Conservation (phyloP, 2,888 invertebrate species). For the Xanthorhoe designata region DNA sequence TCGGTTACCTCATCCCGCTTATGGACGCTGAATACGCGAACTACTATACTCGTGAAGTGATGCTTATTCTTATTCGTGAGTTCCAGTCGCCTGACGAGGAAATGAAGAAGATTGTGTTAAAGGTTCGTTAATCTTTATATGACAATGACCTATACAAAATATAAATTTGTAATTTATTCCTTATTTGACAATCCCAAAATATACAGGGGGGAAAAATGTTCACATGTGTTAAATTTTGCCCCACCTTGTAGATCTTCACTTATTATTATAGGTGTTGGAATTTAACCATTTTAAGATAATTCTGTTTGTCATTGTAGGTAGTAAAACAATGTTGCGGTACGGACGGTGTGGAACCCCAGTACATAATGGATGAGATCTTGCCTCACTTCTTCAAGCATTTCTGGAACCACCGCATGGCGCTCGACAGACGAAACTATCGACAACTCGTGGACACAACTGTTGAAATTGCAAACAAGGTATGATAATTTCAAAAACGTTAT, state of each 20-base stretch:
- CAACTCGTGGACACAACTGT: conserved; percentile 99
- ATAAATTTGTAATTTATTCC: background rate
- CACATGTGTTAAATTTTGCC: too few species aligned
- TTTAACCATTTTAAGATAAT: background rate
- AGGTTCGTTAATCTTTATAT: conserved; percentile 81
- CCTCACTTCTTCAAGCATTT: conserved; percentile 99
- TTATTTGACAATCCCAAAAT: too few species aligned
- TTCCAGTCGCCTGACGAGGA: conserved; percentile 99
- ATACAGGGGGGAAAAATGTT: too few species aligned
- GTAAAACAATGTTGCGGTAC: conserved; percentile 99
- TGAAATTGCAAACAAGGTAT: conserved; percentile 98
- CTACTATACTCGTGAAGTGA: conserved; percentile 99
- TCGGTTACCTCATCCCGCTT: conserved; percentile 99
- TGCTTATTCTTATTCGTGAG: conserved; percentile 98
- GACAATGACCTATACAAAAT: background rate
- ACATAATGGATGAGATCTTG: conserved; percentile 99
- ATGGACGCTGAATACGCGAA: conserved; percentile 99
- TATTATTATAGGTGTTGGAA: background rate
- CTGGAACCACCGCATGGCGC: conserved; percentile 99
- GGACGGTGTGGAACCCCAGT: conserved; percentile 99
- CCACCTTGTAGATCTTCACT: too few species aligned
- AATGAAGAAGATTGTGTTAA: conserved; percentile 99
- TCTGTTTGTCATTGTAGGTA: conserved; percentile 83
- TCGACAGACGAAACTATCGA: conserved; percentile 98
- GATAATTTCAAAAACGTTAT: conserved; percentile 1